Evolutionary conservation across 2,888 invertebrate species (phyloP).

Genomic region (Stictocephala bisonia): DNA sequence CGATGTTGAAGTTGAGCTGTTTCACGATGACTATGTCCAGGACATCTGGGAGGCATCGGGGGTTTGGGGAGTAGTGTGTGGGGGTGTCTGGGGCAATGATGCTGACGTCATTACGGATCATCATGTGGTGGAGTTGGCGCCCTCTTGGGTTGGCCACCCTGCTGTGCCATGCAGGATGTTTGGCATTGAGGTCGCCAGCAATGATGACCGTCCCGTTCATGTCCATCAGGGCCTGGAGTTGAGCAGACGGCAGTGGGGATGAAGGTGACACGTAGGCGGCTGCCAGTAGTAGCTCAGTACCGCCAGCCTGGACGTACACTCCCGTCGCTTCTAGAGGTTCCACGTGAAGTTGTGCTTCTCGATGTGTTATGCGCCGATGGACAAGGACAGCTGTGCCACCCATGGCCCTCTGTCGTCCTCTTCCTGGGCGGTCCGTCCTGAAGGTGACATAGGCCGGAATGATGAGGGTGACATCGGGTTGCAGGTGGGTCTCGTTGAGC

Average conservation of each 20-base stretch:
- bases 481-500: too few species aligned
- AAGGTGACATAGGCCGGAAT: too few species aligned
- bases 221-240: neutral
- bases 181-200: conserved; percentile 29
- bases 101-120: neutral
- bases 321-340: neutral
- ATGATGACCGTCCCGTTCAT: neutral
- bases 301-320: neutral
- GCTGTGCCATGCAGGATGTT: conserved; percentile 37
- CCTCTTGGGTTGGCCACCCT: neutral
- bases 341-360: neutral
- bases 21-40: neutral
- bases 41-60: neutral
- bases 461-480: too few species aligned
- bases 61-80: conserved; percentile 7
- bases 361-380: neutral
- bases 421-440: too few species aligned
- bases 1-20: neutral
- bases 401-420: too few species aligned
- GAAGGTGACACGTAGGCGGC: conserved; percentile 10
- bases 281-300: neutral
- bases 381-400: neutral
- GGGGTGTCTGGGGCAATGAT: neutral
- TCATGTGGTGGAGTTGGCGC: neutral
- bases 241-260: neutral